A percentile compares a stretch with the other conserved stretches of the same genome.
Evolutionary conservation across 2,113 vertebrate species (phyloP).

Genomic region (Eptesicus fuscus): DNA sequence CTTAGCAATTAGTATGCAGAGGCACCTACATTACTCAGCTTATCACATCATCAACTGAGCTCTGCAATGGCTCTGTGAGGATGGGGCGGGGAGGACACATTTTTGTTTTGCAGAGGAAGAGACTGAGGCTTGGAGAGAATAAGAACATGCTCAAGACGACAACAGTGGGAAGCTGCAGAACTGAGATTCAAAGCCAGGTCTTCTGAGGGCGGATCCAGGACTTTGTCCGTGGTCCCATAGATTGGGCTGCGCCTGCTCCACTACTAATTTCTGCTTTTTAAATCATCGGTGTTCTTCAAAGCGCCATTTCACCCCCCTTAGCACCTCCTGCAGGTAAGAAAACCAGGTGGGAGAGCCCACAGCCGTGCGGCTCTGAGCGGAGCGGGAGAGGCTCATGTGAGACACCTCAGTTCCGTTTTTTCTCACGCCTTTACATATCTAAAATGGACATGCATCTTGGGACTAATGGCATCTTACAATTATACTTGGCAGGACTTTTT

Average conservation of each 20-base stretch:
- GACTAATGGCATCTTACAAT: background rate
- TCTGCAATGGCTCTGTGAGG: background rate
- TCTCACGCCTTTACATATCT: background rate
- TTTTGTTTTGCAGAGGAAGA: background rate
- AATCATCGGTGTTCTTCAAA: background rate
- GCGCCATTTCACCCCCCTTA: background rate
- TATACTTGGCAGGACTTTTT: background rate
- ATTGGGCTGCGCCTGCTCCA: background rate
- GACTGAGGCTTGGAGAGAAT: background rate
- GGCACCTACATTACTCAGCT: background rate
- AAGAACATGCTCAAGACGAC: background rate
- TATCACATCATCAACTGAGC: background rate
- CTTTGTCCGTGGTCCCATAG: background rate
- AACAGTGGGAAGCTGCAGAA: background rate
- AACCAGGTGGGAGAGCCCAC: background rate
- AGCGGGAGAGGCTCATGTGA: accelerated
- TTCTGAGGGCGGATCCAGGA: background rate
- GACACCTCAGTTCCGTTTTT: background rate
- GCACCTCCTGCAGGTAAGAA: background rate
- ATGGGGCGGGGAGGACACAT: no score
- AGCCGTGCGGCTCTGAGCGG: background rate
- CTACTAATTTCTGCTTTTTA: background rate
- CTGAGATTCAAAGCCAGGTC: background rate
- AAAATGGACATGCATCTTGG: background rate
- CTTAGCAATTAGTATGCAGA: background rate